These are phyloP conservation scores for Oegoconia quadripuncta DNA, from an alignment of 2,888 invertebrate genomes.

Conservation along the genomic window DNA sequence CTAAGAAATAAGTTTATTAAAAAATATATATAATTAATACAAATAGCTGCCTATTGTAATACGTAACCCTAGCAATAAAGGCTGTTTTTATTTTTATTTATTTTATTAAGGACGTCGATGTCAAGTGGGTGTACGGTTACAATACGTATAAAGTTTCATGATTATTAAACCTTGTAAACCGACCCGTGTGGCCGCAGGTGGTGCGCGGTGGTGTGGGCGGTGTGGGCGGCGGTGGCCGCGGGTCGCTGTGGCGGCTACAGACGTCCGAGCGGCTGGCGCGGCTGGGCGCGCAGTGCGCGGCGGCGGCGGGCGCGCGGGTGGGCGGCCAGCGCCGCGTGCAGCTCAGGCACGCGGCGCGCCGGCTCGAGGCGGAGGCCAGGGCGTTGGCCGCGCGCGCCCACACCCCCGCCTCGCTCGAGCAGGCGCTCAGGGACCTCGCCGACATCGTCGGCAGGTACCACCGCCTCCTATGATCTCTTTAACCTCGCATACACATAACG, in stretches of 20 bases:
- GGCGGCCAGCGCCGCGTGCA: slow-evolving; percentile 86
- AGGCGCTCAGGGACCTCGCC: slow-evolving; percentile 80
- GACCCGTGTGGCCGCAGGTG: slow-evolving; percentile 21
- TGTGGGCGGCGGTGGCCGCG: slow-evolving; percentile 47
- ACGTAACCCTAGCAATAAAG: no score
- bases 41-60: no score
- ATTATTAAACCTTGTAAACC: no score
- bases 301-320: slow-evolving; percentile 94
- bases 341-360: slow-evolving; percentile 69
- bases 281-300: slow-evolving; percentile 89
- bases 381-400: slow-evolving; percentile 42
- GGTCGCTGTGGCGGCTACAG: slow-evolving; percentile 67
- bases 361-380: slow-evolving; percentile 58
- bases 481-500: no score
- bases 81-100: no score
- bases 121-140: no score
- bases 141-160: no score
- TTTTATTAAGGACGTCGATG: no score
- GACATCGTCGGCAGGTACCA: slow-evolving; percentile 84
- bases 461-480: background rate
- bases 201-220: slow-evolving; percentile 24
- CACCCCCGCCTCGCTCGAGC: slow-evolving; percentile 71
- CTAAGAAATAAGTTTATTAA: no score
- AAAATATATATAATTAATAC: no score
- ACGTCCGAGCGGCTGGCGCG: slow-evolving; percentile 81